A percentile compares a stretch with the other conserved stretches of the same genome.
Conservation (phyloP, 2,113 vertebrate species). For the Sphaerodactylus townsendi region DNA sequence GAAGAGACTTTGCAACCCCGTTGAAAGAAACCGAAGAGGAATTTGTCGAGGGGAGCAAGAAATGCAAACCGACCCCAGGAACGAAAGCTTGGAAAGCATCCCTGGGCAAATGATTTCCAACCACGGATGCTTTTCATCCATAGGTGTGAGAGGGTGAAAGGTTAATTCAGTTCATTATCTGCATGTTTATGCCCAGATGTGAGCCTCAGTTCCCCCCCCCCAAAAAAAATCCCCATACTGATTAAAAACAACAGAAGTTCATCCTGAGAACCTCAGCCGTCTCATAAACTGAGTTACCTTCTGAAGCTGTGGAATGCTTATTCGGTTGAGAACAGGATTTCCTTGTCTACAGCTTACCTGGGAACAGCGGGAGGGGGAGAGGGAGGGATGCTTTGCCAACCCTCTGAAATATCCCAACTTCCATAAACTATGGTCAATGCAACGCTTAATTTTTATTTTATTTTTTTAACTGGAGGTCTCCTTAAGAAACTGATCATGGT, state of each 20-base stretch:
- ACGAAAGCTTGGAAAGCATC: constrained; percentile 65
- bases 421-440: constrained; percentile 35
- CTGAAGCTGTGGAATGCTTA: constrained; percentile 29
- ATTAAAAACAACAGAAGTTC: constrained; percentile 41
- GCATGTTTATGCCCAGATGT: constrained; percentile 77
- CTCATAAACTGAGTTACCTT: constrained; percentile 73
- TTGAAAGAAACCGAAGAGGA: constrained; percentile 77
- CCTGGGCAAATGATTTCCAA: constrained; percentile 60
- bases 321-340: constrained; percentile 15
- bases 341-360: constrained; percentile 4
- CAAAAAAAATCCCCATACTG: constrained; percentile 40
- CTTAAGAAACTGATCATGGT: constrained; percentile 29
- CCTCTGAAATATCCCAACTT: constrained; percentile 34
- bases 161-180: constrained; percentile 81
- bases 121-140: constrained; percentile 65
- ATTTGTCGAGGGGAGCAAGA: constrained; percentile 71
- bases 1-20: constrained; percentile 67
- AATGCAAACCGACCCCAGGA: constrained; percentile 33
- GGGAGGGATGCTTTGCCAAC: not conserved
- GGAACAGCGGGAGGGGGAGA: no score
- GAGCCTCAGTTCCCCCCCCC: constrained; percentile 62
- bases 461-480: constrained; percentile 1
- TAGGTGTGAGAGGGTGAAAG: constrained; percentile 71
- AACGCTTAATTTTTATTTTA: constrained; percentile 44
- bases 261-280: constrained; percentile 62